These are phyloP conservation scores for Leptura quadrifasciata DNA, from an alignment of 2,888 invertebrate species.

Conservation along the genomic window DNA sequence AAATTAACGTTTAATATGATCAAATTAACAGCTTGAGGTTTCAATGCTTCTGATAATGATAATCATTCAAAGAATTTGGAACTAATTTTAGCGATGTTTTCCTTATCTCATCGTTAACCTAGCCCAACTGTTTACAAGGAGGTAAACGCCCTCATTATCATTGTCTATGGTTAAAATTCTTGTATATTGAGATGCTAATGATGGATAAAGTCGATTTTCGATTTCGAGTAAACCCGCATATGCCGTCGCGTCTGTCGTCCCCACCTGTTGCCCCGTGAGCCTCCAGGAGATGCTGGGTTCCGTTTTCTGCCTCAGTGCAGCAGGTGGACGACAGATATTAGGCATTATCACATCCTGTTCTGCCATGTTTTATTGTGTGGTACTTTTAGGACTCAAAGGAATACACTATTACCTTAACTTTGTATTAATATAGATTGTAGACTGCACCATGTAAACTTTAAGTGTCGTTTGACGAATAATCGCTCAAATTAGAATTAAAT, in stretches of 20 bases:
- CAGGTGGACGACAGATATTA: slow-evolving; percentile 23
- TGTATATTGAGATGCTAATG: slow-evolving; percentile 5
- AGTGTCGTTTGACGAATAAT: no score
- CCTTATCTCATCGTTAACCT: not conserved
- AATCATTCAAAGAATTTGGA: not conserved
- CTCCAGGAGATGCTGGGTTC: slow-evolving; percentile 31
- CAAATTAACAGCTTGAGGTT: no score
- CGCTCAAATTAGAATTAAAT: no score
- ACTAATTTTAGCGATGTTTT: not conserved
- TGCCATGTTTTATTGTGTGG: not conserved
- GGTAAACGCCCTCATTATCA: not conserved
- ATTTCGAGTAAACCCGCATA: slow-evolving; percentile 6
- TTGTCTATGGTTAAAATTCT: slow-evolving; percentile 1
- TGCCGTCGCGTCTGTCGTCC: slow-evolving; percentile 20
- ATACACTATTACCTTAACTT: not conserved
- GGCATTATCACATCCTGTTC: slow-evolving; percentile 18
- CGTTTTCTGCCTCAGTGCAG: not conserved
- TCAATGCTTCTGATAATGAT: no score
- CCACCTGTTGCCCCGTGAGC: slow-evolving; percentile 23
- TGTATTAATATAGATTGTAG: no score
- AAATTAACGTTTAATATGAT: no score
- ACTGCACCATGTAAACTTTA: no score
- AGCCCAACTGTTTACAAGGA: not conserved
- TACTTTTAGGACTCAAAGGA: not conserved
- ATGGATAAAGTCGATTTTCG: slow-evolving; percentile 3